Evolutionary conservation across 2,888 invertebrate species (phyloP), one percentile per base, ranked within the genome.

Genomic region (Drosophila picticornis): DNA sequence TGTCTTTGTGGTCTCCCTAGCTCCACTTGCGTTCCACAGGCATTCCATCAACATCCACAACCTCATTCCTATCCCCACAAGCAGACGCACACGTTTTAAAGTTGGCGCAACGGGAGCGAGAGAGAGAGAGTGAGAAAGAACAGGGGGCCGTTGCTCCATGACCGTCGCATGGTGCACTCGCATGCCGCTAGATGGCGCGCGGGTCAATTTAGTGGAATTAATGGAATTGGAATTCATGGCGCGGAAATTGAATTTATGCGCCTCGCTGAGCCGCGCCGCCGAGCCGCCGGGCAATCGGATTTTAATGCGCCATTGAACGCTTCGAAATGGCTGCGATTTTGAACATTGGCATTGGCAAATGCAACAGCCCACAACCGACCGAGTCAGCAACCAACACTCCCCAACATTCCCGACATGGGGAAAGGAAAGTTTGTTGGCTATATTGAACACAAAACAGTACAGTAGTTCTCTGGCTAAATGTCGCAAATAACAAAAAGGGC

Each of bases 151-250:
- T 81, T 89, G 84, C 75, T 72, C 50, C 75, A 79, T 79, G 80
- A 57, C 64, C 64, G 75, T 27, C 61, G 64, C 90, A 88, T 92
- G 78, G 88, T 85, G 78, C 89, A 88, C 85, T 90, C 90, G 82
- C 91, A 91, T 91, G 93, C 92, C 92, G 92, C 91, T 91, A 86
- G 81, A 72, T 77, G 86, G 80, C 81, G 79, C 81, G 79, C 83
- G 81, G 92, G 91, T 93, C 92, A 93, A 93, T 93, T 91, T 92
- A 91, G 92, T 92, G 93, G 93, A 93, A 93, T 91, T 93, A 93
- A 93, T 93, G 92, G 92, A 92, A 92, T 89, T 91, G 91, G 90
- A 93, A 92, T 93, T 93, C 92, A 93, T 93, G 93, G 91, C 87
- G 91, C 92, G 92, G 93, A 93, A 93, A 93, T 88, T 77, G 85